Evolutionary conservation across 2,113 vertebrate species (phyloP).

Genomic region (Nothocercus julius): DNA sequence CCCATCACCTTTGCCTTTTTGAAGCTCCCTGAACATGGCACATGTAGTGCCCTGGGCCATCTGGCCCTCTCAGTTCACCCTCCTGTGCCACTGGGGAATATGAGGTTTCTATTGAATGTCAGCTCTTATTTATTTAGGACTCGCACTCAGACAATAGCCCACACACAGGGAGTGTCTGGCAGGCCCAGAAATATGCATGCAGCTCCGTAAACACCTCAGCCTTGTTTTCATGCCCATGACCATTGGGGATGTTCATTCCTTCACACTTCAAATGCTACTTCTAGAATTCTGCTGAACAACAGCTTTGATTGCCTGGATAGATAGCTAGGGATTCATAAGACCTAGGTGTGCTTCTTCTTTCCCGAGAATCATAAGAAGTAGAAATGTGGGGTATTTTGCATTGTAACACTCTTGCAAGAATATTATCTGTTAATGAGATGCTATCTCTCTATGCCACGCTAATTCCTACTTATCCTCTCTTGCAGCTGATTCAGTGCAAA

Average conservation of each 20-base stretch:
- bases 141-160: constrained; percentile 68
- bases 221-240: constrained; percentile 17
- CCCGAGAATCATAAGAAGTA: constrained; percentile 19
- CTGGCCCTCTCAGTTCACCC: not conserved
- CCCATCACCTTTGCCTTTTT: constrained; percentile 12
- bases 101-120: constrained; percentile 60
- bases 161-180: constrained; percentile 61
- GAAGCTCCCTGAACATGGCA: not conserved
- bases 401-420: not conserved
- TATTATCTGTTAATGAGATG: not conserved
- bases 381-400: not conserved
- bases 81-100: constrained; percentile 36
- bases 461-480: not conserved
- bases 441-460: not conserved
- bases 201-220: constrained; percentile 42
- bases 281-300: not conserved
- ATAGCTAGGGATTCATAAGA: not conserved
- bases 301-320: not conserved
- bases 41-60: not conserved
- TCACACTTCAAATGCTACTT: not conserved
- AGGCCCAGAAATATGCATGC: not conserved
- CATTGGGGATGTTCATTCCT: constrained; percentile 24
- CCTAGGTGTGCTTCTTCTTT: not conserved
- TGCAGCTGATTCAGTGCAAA: not conserved
- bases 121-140: constrained; percentile 68